phyloP scores from a whole-genome alignment of 2,888 invertebrate genomes.

The Spialia ferax region DNA sequence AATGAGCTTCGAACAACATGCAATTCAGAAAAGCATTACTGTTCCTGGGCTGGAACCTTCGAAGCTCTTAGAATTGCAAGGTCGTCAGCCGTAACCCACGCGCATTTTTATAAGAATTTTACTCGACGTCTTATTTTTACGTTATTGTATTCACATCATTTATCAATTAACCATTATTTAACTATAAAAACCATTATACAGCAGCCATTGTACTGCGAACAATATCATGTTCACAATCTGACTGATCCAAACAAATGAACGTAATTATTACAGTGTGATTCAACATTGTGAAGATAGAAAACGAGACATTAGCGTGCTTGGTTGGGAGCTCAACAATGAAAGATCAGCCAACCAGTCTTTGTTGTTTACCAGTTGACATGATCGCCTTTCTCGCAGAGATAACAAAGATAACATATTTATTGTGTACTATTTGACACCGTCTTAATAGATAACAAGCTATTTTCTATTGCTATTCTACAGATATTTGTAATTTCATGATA shows the following conservation, averaged over 20 bases:
- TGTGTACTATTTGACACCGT: not conserved
- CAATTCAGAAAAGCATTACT: no score
- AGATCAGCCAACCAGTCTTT: not conserved
- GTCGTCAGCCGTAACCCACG: no score
- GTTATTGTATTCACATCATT: not conserved
- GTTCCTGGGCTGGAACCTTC: no score
- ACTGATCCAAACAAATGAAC: not conserved
- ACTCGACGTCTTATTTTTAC: no score
- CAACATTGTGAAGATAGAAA: not conserved
- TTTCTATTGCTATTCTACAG: not conserved
- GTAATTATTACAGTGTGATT: slow-evolving; percentile 3
- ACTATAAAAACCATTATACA: slow-evolving; percentile 1
- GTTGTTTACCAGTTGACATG: slow-evolving; percentile 10
- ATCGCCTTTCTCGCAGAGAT: slow-evolving; percentile 1
- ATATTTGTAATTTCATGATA: not conserved
- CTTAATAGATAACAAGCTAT: not conserved
- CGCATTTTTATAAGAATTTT: no score
- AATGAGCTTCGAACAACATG: no score
- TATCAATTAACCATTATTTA: slow-evolving; percentile 1
- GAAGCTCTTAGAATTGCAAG: no score
- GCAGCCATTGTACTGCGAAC: not conserved
- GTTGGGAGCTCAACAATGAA: slow-evolving; percentile 1
- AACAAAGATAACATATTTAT: not conserved
- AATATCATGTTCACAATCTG: not conserved
- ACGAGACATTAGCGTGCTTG: not conserved